phyloP scores from a whole-genome alignment of 2,113 vertebrate species.

The Ptilonorhynchus violaceus region DNA sequence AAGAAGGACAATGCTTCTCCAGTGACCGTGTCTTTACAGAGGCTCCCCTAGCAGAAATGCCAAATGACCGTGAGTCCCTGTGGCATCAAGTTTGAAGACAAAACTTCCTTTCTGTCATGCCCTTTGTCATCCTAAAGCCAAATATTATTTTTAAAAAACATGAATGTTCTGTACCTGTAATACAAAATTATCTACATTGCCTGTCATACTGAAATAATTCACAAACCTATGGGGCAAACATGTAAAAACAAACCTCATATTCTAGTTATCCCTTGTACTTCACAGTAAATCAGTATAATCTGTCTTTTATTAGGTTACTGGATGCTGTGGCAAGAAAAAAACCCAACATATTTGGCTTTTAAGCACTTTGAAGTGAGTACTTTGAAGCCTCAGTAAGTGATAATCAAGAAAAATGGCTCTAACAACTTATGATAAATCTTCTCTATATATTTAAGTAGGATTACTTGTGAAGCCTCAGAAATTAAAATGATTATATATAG shows the following conservation, averaged over 20 bases:
- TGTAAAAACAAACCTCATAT: background rate
- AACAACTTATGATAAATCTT: conserved; percentile 33
- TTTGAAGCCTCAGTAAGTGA: conserved; percentile 40
- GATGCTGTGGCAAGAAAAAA: conserved; percentile 14
- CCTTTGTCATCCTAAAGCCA: background rate
- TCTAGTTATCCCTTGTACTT: conserved; percentile 1
- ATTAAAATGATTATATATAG: conserved; percentile 56
- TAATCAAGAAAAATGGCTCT: conserved; percentile 53
- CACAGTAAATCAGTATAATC: conserved; percentile 34
- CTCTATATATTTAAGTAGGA: conserved; percentile 49
- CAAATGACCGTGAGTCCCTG: background rate
- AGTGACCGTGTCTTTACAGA: background rate
- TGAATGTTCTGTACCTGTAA: background rate
- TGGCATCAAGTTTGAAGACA: background rate
- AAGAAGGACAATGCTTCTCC: background rate
- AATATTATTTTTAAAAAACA: background rate
- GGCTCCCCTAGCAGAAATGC: background rate
- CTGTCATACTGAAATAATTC: background rate
- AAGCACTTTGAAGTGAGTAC: conserved; percentile 32
- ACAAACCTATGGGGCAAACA: background rate
- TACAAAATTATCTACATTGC: background rate
- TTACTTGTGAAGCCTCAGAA: conserved; percentile 46
- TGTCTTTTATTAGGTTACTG: conserved; percentile 49
- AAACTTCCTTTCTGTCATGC: background rate
- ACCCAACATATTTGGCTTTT: background rate